Evolutionary conservation across 2,113 vertebrate species (phyloP), one percentile per base, ranked within the genome.

Genomic region (Larimichthys polyactis): DNA sequence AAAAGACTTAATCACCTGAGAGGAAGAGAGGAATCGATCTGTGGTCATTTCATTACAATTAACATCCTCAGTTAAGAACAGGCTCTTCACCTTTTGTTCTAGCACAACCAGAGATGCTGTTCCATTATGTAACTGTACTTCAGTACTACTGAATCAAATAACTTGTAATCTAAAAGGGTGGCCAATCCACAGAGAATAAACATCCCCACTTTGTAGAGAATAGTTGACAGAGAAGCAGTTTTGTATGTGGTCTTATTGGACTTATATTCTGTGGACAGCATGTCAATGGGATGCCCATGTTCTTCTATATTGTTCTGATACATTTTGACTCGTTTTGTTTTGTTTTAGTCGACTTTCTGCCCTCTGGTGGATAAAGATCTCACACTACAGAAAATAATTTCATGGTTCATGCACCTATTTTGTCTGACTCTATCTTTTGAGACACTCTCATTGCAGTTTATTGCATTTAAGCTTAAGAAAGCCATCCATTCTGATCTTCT

Each of bases 291-390:
- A 60, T 36, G 3, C 10, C 59, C 15, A 29, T 59, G 27, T 32
- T 32, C 27, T 32, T 29, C 6, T 11, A 54, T 2, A 11, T 36
- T 36, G 36, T 36, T 36, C 36, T 7, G 36, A 36, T 36, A 36
- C 36, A 36, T 36, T 7, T 8, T 36, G 36, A 8, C 36, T 36
- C 8, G 36, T 36, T 40, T 40, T 40, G 36, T 40, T 40, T 40
- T 40, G 36, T 65, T 27, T 67, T 32, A 22, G 36, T 59, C 7
- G 16, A 15, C n/a, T 22, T 29, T 8, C 57, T 70, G 49, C 73
- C 66, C 49, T 71, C 59, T 71, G 44, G 44, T 77, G 54, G 52
- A 51, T 19, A 76, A 59, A 63, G 36, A 48, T 22, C 11, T 40
- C 40, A 24, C 22, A 27, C 24, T 14, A 55, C 19, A 44, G 32